These are phyloP conservation scores for Camelus bactrianus DNA, from an alignment of 2,113 vertebrate genomes.

Conservation along the genomic window DNA sequence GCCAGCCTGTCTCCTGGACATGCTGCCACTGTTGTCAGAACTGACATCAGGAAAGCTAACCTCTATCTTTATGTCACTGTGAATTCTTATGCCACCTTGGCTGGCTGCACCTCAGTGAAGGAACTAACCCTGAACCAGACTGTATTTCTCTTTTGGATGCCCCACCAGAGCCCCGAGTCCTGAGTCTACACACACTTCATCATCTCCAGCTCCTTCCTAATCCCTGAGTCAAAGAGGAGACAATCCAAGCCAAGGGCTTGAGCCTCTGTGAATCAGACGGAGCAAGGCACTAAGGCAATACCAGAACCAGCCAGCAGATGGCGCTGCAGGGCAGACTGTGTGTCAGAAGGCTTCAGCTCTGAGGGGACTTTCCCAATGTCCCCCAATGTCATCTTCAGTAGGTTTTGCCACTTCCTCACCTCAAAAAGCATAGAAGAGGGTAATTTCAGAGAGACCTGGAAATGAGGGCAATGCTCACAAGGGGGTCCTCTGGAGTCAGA, in stretches of 20 bases:
- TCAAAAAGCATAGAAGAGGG: neutral
- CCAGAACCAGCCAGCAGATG: slow-evolving; percentile 75
- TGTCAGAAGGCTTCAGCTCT: neutral
- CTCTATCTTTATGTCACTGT: neutral
- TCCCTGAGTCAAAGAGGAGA: too few species aligned
- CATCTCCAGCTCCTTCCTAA: neutral
- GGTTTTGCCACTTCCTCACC: neutral
- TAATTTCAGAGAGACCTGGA: neutral
- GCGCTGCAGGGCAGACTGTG: slow-evolving; percentile 79
- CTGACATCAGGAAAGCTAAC: neutral
- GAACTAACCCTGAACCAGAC: neutral
- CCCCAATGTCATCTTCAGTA: neutral
- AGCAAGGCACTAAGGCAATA: neutral
- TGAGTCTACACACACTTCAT: neutral
- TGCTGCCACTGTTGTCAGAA: rapidly evolving
- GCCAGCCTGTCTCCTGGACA: neutral
- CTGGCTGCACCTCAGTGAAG: neutral
- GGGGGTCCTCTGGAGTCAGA: neutral
- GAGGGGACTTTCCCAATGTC: neutral
- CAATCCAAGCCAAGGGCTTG: neutral
- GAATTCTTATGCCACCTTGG: neutral
- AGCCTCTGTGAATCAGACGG: rapidly evolving
- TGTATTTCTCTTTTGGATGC: neutral
- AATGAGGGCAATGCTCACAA: neutral
- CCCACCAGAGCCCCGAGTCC: neutral